A percentile compares a stretch with the other conserved stretches of the same genome.
phyloP scores from a whole-genome alignment of 64 coral and sea anemone genomes.

The Pocillopora verrucosa region DNA sequence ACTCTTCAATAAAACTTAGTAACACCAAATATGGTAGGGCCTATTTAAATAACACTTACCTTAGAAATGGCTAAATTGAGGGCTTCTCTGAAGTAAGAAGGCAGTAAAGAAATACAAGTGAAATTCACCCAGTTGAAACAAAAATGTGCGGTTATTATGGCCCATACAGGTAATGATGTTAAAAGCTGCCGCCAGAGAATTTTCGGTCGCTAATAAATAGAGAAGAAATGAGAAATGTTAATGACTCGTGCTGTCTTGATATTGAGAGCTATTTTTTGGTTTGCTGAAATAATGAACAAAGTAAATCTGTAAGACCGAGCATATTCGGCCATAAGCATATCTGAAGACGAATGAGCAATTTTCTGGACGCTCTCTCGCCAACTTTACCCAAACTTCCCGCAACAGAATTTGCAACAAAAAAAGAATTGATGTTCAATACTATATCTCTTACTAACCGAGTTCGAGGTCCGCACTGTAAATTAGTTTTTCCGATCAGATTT shows the following conservation, averaged over 20 bases:
- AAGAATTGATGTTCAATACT: background rate
- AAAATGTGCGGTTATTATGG: conserved; percentile 79
- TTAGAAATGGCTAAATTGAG: conserved; percentile 64
- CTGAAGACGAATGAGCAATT: no score
- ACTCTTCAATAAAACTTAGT: no score
- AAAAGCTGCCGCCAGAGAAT: conserved; percentile 74
- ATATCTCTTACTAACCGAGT: background rate
- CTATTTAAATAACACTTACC: conserved; percentile 26
- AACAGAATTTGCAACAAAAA: no score
- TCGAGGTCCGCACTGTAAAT: background rate
- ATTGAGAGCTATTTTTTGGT: background rate
- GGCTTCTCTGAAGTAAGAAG: conserved; percentile 79
- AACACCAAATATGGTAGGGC: no score
- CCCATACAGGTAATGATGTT: conserved; percentile 69
- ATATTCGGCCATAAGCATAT: background rate
- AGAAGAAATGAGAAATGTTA: background rate
- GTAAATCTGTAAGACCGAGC: background rate
- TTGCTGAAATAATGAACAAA: background rate
- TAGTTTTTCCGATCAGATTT: background rate
- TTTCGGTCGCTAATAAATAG: background rate
- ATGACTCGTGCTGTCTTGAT: background rate
- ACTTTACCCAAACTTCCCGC: no score
- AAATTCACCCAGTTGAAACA: conserved; percentile 87
- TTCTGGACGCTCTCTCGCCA: no score
- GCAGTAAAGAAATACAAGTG: conserved; percentile 75